phyloP scores from a whole-genome alignment of 2,888 invertebrate genomes.

The Limulus polyphemus region DNA sequence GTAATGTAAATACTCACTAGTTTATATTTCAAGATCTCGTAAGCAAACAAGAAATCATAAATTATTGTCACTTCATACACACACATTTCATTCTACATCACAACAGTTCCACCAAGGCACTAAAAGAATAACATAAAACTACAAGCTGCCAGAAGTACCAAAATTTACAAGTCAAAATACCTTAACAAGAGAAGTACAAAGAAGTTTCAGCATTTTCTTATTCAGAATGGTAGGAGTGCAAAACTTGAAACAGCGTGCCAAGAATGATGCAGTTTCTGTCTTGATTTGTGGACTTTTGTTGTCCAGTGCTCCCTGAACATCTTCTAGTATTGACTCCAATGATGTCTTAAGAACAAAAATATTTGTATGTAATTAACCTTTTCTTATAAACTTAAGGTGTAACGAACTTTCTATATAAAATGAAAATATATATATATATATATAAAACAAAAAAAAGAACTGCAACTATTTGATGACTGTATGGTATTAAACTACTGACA shows the following conservation, averaged over 20 bases:
- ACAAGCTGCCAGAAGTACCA: not conserved
- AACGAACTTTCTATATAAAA: not conserved
- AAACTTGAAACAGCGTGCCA: conserved; percentile 66
- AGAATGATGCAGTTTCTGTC: conserved; percentile 69
- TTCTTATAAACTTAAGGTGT: not conserved
- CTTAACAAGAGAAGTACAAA: conserved; percentile 63
- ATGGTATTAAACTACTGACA: no score
- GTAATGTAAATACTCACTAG: no score
- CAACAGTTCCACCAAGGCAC: no score
- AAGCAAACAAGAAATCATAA: no score
- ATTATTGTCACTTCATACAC: no score
- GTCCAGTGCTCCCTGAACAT: conserved; percentile 66
- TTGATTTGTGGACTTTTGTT: conserved; percentile 86
- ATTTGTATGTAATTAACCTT: not conserved
- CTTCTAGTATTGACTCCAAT: conserved; percentile 46
- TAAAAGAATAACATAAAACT: no score
- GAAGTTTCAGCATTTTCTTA: conserved; percentile 77
- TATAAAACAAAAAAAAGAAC: no score
- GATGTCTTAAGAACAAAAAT: conserved; percentile 36
- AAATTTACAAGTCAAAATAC: conserved; percentile 40
- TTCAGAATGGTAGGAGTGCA: conserved; percentile 67
- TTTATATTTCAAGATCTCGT: no score
- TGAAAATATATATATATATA: no score
- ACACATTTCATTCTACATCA: no score
- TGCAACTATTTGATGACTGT: no score